Evolutionary conservation across 1,140 invertebrate genomes (phyloP), one percentile per base, ranked within the genome.

Genomic region (Pseudomyrmex sp.): DNA sequence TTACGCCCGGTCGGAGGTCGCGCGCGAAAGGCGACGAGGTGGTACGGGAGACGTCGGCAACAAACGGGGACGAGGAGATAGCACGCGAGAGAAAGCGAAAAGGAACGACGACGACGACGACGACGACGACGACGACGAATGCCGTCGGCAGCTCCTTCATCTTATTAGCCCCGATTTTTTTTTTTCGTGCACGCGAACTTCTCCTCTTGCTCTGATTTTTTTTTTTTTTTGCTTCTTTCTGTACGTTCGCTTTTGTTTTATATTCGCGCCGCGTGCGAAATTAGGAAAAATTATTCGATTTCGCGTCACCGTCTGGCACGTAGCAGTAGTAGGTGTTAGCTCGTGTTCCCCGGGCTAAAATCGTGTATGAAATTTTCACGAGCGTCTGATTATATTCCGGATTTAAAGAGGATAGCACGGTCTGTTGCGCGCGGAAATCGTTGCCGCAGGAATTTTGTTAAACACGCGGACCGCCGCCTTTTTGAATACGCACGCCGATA

Each of bases 1-100:
- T 86, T 86, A 73, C 84, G 46, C n/a, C 50, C 35, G 13, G 54
- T 18, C 13, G 46, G 84, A 59, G n/a, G 18, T 56, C 26, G 70
- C 5, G 70, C 5, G 12, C 0, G 12, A 8, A 8, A 12, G 1
- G 12, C 10, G 26, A 10, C 20, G 10, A 26, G 35, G 35, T 35
- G 35, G 35, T 35, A 35, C 35, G 35, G 35, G 0, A 35, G 18
- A n/a, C 18, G 35, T 35, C 35, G 35, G 35, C 35, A 35, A 35
- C 35, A 35, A 35, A 35, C 35, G 35, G 5, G 35, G 35, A 35
- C 35, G 35, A 35, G 5, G 35, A 35, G 5, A 7, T 35, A 35
- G 35, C 35, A 35, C 35, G n/a, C 13, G 20, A 1, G 26, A 35
- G 10, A 23, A 46, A 58, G 56, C 26, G 18, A 50, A 68, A 66